phyloP scores from a whole-genome alignment of 2,797 vertebrate species.

The Sandelia bainsii region DNA sequence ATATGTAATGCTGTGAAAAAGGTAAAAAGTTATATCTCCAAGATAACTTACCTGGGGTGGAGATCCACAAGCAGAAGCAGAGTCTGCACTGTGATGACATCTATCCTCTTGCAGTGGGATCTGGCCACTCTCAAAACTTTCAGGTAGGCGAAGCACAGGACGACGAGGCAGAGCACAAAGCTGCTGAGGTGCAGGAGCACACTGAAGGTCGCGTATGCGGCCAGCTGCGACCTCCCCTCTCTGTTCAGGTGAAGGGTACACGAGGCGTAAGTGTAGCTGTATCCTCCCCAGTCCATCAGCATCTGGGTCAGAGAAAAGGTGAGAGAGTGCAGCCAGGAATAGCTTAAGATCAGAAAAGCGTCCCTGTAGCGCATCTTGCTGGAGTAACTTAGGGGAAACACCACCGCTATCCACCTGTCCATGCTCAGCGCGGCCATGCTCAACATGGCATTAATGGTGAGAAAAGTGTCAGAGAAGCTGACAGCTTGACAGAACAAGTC shows the following conservation, averaged over 20 bases:
- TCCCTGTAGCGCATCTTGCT: conserved; percentile 87
- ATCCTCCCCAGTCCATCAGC: conserved; percentile 84
- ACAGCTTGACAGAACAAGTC: conserved; percentile 77
- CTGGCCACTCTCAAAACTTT: conserved; percentile 86
- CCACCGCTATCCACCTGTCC: conserved; percentile 87
- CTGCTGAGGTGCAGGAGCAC: conserved; percentile 82
- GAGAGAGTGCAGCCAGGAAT: conserved; percentile 85
- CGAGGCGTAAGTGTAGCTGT: conserved; percentile 84
- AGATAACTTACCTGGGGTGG: conserved; percentile 76
- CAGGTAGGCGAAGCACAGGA: conserved; percentile 86
- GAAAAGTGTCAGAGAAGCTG: conserved; percentile 86
- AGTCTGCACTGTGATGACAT: conserved; percentile 88
- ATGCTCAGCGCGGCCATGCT: conserved; percentile 88
- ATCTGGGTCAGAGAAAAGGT: conserved; percentile 81
- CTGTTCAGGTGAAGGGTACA: conserved; percentile 81
- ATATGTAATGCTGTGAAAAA: background rate
- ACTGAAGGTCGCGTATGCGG: conserved; percentile 82
- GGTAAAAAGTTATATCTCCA: background rate
- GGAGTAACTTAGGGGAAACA: conserved; percentile 86
- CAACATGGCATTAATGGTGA: conserved; percentile 85
- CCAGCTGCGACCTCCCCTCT: conserved; percentile 45
- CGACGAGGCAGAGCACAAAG: conserved; percentile 84
- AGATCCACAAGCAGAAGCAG: conserved; percentile 88
- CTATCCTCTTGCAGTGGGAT: conserved; percentile 87
- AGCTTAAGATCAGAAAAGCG: conserved; percentile 82